Evolutionary conservation across 2,113 vertebrate genomes (phyloP), one percentile per base, ranked within the genome.

Genomic region (Falcunculus frontatus): DNA sequence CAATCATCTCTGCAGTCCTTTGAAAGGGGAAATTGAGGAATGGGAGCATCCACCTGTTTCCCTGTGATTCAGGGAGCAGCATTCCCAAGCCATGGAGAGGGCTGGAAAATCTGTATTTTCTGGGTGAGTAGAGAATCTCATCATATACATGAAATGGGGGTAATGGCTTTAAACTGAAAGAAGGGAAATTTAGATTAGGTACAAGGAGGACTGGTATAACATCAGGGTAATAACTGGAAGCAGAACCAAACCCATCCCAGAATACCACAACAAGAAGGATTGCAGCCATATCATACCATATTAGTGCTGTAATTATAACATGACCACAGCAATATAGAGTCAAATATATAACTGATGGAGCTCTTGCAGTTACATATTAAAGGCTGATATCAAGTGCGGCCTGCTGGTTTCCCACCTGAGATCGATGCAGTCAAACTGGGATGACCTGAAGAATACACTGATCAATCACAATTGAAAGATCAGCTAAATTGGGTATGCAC

Each of bases 71-170:
- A 72, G 80, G 56, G 39, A 89, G 15, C 30, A 49, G 20, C 35
- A 21, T 12, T 17, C 22, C 22, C 4, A 9, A 78, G 53, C 16
- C n/a, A 7, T 22, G n/a, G 39, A 50, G 42, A 35, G 9, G 11
- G 49, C 50, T 87, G 73, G 50, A 56, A 68, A 56, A 18, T 29
- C 42, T 22, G 8, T 46, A 5, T 52, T 80, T 76, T 78, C 37
- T 39, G 30, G 19, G 25, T 16, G 13, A 56, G 42, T 20, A 50
- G 53, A 12, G 41, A 37, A 60, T 41, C 32, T 59, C 18, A 4
- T 39, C 30, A 18, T 33, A 4, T 15, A 5, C 17, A 4, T 2
- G 37, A 46, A 41, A 19, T 1, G 27, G 13, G 11, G 35, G 1
- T 47, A 42, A 63, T 42, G 22, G 32, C 32, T 70, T 84, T 37